Evolutionary conservation across 2,113 vertebrate genomes (phyloP).

Genomic region (Pangasianodon hypophthalmus): DNA sequence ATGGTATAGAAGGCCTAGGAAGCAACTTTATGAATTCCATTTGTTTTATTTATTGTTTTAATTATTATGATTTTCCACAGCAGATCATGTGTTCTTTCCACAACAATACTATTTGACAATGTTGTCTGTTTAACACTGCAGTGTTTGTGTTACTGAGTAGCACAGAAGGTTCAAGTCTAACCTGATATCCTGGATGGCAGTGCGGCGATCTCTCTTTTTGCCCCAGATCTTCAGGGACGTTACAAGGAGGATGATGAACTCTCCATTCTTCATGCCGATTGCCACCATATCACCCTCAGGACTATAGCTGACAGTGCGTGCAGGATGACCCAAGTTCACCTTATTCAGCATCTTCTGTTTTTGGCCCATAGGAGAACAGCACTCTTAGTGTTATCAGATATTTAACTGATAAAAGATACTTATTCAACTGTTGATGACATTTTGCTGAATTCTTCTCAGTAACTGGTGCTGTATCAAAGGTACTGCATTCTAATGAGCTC

Average conservation of each 20-base stretch:
- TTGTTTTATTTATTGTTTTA: background rate
- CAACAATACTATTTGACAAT: background rate
- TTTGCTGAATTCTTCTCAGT: background rate
- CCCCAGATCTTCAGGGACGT: constrained; percentile 96
- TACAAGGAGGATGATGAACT: constrained; percentile 94
- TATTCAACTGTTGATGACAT: background rate
- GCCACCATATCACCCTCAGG: constrained; percentile 97
- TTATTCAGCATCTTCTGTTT: constrained; percentile 97
- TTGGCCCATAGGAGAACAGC: constrained; percentile 51
- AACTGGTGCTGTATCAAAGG: background rate
- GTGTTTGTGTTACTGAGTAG: background rate
- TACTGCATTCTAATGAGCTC: background rate
- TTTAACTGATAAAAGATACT: background rate
- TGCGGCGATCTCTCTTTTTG: constrained; percentile 92
- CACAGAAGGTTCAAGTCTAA: constrained; percentile 58
- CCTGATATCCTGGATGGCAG: constrained; percentile 94
- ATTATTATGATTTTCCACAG: background rate
- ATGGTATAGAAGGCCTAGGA: background rate
- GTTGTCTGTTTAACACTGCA: background rate
- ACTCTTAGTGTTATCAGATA: constrained; percentile 7
- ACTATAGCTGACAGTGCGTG: constrained; percentile 89
- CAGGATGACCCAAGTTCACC: constrained; percentile 91
- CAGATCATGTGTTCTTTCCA: background rate
- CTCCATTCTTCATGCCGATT: constrained; percentile 96
- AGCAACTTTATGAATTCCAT: background rate